Percentiles rank a stretch among this genome's conserved stretches.
These are phyloP conservation scores for Cossypha heuglini DNA, from an alignment of 2,797 vertebrate species.

Conservation along the genomic window DNA sequence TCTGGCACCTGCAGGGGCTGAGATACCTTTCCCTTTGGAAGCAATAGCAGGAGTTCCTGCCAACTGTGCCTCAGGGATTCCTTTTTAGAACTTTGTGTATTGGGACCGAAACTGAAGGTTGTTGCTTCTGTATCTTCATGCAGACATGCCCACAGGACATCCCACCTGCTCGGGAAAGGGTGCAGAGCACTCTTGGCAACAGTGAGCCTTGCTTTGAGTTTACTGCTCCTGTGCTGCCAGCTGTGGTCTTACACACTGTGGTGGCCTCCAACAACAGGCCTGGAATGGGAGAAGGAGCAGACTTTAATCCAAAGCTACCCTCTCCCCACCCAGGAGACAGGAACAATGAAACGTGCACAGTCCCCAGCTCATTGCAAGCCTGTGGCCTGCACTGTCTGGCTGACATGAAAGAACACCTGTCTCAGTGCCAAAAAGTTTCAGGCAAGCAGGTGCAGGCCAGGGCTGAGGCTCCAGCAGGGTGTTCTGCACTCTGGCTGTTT, in stretches of 20 bases:
- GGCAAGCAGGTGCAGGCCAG: background rate
- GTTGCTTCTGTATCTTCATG: background rate
- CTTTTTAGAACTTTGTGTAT: background rate
- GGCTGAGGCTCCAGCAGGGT: rapidly evolving
- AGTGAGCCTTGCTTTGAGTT: background rate
- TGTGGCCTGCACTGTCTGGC: rapidly evolving
- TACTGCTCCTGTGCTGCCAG: background rate
- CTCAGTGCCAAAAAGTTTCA: background rate
- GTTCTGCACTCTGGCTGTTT: background rate
- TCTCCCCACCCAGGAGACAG: background rate
- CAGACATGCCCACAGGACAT: background rate
- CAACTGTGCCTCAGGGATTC: background rate
- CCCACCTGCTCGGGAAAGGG: rapidly evolving
- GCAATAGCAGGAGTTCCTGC: background rate
- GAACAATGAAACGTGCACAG: rapidly evolving
- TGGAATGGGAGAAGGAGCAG: background rate
- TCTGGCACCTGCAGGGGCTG: rapidly evolving
- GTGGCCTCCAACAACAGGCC: background rate
- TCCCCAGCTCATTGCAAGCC: background rate
- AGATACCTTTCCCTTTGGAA: background rate
- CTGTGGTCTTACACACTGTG: rapidly evolving
- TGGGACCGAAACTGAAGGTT: background rate
- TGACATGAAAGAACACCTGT: background rate
- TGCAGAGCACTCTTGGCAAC: too few species aligned
- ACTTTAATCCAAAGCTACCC: background rate